Evolutionary conservation across 1,140 invertebrate genomes (phyloP), one percentile per base, ranked within the genome.

Genomic region (Eumaeus atala): DNA sequence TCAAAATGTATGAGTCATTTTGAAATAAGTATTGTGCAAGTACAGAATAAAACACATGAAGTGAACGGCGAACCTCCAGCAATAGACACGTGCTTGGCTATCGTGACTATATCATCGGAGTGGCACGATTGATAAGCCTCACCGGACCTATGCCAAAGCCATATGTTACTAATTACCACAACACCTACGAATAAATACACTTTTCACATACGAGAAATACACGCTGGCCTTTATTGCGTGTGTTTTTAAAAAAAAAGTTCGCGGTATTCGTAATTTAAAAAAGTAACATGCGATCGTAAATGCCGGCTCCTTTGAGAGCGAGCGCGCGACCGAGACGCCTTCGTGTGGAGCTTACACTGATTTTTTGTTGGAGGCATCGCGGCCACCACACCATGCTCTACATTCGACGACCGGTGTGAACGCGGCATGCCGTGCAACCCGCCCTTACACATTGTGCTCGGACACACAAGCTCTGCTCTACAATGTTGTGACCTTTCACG

Each of bases 321-420:
- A 67, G 70, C 70, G 71, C 76, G 73, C 83, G 79, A 81, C 83
- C 74, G 80, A 40, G 59, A 50, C 67, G 72, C 67, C 62, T 67
- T 71, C 50, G 73, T 75, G 76, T 80, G 61, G 68, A 83, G 70
- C 76, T 81, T 86, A 84, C 77, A 86, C 83, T 86, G 83, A 84
- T 86, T 86, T 84, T 84, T 83, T 78, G 78, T 79, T 51, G 77
- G 66, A 86, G 80, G 78, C 83, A 86, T 84, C 83, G 72, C 64
- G 68, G 80, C 71, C 72, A 57, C 2, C 21, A 28, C 63, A 64
- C 61, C 64, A 54, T 84, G 83, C 80, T 86, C 83, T 70, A 86
- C 77, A 86, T 86, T 83, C 71, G 72, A 64, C 71, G 73, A 78
- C 79, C 77, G 77, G 82, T 81, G 80, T 77, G 66, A 77, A 74